These are phyloP conservation scores for Hippopotamyrus pictus DNA, from an alignment of 2,797 vertebrate genomes.

Conservation along the genomic window DNA sequence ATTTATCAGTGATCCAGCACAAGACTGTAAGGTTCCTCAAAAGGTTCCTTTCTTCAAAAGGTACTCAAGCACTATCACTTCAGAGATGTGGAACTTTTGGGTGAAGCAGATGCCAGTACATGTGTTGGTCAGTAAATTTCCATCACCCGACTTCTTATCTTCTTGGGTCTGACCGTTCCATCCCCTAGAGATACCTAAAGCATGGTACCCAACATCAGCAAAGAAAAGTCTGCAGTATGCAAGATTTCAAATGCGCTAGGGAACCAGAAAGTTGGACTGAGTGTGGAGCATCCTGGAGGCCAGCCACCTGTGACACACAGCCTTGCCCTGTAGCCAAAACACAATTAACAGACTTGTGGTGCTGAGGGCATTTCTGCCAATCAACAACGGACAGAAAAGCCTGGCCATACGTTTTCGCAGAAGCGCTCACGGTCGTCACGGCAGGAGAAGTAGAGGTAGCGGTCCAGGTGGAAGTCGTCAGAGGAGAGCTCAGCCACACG, in stretches of 20 bases:
- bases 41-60: not conserved
- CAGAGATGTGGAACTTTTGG: not conserved
- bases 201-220: not conserved
- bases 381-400: not conserved
- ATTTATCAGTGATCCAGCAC: not conserved
- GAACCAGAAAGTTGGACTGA: not conserved
- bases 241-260: not conserved
- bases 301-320: not conserved
- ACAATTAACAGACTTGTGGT: not conserved
- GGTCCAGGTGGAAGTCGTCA: conserved; percentile 89
- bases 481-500: conserved; percentile 93
- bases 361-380: not conserved
- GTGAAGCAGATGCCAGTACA: not conserved
- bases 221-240: not conserved
- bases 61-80: not conserved
- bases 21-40: not conserved
- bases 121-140: not conserved
- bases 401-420: conserved; percentile 81
- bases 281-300: not conserved
- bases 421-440: conserved; percentile 89
- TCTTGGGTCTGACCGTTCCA: not conserved
- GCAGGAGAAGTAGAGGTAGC: conserved; percentile 89
- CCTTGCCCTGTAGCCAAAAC: not conserved
- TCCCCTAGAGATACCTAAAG: not conserved
- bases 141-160: not conserved